Evolutionary conservation across 2,797 vertebrate species (phyloP), one percentile per base, ranked within the genome.

Genomic region (Gymnothorax javanicus): DNA sequence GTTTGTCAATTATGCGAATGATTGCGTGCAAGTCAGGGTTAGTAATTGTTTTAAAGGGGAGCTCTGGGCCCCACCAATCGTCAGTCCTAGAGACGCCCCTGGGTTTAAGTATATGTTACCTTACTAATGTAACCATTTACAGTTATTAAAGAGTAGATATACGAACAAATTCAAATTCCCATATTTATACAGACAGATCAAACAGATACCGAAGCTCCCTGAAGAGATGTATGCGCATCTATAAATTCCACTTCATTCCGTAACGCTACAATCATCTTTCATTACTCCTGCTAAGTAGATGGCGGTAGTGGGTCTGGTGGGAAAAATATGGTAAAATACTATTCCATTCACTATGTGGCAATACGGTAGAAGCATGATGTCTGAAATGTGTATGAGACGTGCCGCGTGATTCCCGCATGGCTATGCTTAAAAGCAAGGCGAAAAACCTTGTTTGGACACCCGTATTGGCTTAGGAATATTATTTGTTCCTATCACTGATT

Each of bases 361-460:
- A 17, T 96, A 96, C 94, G 95, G 95, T 95, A 94, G 90, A 92
- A 89, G 52, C 75, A 92, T 94, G 93, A 93, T 86, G 82, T 92
- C 77, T 58, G n/a, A 43, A 62, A 56, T 9, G 43, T 71, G 60
- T 62, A 27, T 11, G 27, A 7, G 58, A 59, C 25, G 81, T n/a
- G 2, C 4, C 1, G 20, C 85, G 50, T n/a, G 43, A 25, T 69
- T 85, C 71, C 56, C 84, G 25, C 81, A 52, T 83, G 81, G 81
- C 13, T 27, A 25, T 27, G 15, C 9, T 59, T 27, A 1, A 27
- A 43, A 8, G 54, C n/a, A 13, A 5, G 9, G 73, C 73, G 13
- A 77, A 1, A 43, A 82, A 23, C 23, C 0, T 23, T 82, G 23
- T 57, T 25, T n/a, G 12, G 9, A 57, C n/a, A 59, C 11, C 54